Base-by-base conservation (phyloP, 2,888 invertebrate genomes). In the Boloria selene region DNA sequence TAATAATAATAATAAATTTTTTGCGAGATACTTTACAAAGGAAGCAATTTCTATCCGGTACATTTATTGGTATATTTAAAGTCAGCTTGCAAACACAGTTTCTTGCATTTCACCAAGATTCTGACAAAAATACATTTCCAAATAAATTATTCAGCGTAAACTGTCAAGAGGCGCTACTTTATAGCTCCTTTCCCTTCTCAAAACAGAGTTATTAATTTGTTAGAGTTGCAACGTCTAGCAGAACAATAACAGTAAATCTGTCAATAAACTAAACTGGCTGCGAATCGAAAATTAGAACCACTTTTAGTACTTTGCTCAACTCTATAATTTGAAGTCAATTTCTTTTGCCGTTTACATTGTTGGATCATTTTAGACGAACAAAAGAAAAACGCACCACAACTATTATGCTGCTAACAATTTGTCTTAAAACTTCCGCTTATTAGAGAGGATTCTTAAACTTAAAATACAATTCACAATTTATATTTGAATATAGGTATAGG, bases 201-300 rank as follows among this genome's bases (percentile, higher is more conserved):
- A 61, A 65, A 65, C 69, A 72, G 72, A 71, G 70, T 73, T 79
- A 79, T 79, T 80, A 79, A 79, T 79, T 82, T 70, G 76, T 77
- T 78, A 75, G 74, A 74, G 72, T 66, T 53, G 61, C 60, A 65
- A 42, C 38, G 62, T 45, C 67, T 65, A 68, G 60, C 69, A 47
- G 70, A 66, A 71, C 77, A 77, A 79, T 82, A 77, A 78, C 76
- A 72, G 77, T 83, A 84, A 84, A 83, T 81, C 78, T 78, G 77
- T 81, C 82, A 80, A 79, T 81, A 69, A 74, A 67, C 64, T 70
- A 67, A 70, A 65, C 69, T 59, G 55, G 64, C 47, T 62, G 67
- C 69, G 62, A 70, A 73, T 70, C 65, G 69, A 59, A 65, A 71
- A 70, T 69, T 64, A 70, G 63, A 67, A 58, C 17, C 47, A 64